Percentiles rank a stretch among this genome's conserved stretches.
Conservation (phyloP, 2,113 vertebrate genomes). For the Noturus placidus region DNA sequence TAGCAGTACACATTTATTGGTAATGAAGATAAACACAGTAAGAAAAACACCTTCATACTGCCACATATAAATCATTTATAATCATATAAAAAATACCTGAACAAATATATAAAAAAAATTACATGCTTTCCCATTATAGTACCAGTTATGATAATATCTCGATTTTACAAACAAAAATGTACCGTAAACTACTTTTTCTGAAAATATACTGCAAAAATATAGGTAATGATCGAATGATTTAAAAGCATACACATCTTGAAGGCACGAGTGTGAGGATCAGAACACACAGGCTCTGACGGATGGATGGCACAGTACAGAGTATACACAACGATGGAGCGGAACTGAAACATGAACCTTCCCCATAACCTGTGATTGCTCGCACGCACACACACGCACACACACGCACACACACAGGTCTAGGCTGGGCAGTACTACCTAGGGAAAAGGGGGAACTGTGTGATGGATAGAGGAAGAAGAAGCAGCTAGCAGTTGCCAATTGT, state of each 20-base stretch:
- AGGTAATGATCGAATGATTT: constrained; percentile 10
- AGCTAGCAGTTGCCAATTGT: constrained; percentile 95
- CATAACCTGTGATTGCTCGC: constrained; percentile 6
- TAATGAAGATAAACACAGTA: constrained; percentile 26
- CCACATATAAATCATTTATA: constrained; percentile 15
- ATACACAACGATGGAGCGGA: neutral
- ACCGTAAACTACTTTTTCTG: neutral
- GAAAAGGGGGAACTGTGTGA: constrained; percentile 77
- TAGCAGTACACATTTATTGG: constrained; percentile 41
- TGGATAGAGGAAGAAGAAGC: constrained; percentile 81
- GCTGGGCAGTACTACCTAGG: constrained; percentile 88
- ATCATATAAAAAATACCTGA: constrained; percentile 33
- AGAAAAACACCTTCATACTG: constrained; percentile 24
- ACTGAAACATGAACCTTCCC: neutral
- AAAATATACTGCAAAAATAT: constrained; percentile 34
- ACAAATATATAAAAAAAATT: constrained; percentile 8
- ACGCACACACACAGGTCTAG: constrained; percentile 52
- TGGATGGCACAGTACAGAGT: constrained; percentile 28
- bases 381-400: neutral
- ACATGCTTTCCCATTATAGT: constrained; percentile 1
- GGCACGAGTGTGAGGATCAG: constrained; percentile 31
- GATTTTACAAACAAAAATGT: neutral
- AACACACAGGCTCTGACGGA: constrained; percentile 14
- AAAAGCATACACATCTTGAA: constrained; percentile 37
- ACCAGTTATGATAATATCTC: neutral